Evolutionary conservation across 2,888 invertebrate species (phyloP).

Genomic region (Ornithoptera priamus): DNA sequence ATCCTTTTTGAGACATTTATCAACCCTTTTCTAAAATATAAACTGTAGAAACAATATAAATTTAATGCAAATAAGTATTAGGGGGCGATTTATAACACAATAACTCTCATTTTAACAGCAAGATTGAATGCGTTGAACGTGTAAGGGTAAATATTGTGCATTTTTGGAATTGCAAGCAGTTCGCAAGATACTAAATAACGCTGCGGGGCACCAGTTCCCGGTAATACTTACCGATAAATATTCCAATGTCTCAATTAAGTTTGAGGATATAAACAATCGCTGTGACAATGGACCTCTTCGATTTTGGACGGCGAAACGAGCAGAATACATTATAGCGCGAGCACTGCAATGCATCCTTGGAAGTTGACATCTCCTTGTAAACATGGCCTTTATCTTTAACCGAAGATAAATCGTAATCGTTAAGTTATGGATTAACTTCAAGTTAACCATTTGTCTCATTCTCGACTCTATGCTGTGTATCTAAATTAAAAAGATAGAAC

Average conservation of each 20-base stretch:
- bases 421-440: background rate
- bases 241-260: slow-evolving; percentile 7
- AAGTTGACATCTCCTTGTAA: background rate
- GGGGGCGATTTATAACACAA: too few species aligned
- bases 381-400: background rate
- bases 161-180: too few species aligned
- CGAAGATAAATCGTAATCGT: background rate
- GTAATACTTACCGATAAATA: slow-evolving; percentile 2
- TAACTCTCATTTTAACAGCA: too few species aligned
- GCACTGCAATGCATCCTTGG: background rate
- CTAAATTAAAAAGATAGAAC: too few species aligned
- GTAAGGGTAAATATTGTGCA: too few species aligned
- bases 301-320: background rate
- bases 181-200: too few species aligned
- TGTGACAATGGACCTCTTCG: background rate
- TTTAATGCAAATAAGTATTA: too few species aligned
- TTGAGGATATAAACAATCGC: background rate
- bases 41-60: too few species aligned
- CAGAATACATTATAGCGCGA: background rate
- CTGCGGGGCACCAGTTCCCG: background rate
- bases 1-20: too few species aligned
- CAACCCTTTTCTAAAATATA: too few species aligned
- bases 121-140: too few species aligned
- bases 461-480: background rate
- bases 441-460: background rate